Base-by-base conservation (phyloP, 1,140 invertebrate species). In the Anoplolepis gracilipes region DNA sequence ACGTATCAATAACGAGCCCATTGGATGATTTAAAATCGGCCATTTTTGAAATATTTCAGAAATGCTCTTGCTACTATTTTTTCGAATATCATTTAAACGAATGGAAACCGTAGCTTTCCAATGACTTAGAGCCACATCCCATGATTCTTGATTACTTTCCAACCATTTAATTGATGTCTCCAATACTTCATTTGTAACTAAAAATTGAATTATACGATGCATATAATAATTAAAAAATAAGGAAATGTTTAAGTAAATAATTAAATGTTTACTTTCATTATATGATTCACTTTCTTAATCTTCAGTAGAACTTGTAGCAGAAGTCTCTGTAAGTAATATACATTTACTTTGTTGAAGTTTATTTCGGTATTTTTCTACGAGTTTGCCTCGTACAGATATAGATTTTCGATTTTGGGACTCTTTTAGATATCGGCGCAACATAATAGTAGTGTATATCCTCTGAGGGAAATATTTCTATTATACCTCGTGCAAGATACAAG, bases 41-140 rank as follows among this genome's bases (percentile, higher is more conserved):
- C 61, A 64, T 33, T 64, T 64, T 11, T 36, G 2, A 64, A 64
- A 64, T 33, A 33, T 64, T 7, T 64, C 61, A 33, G 61, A 64
- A 64, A 64, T 28, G 7, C 4, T 19, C 30, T 36, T 36, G 11
- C 30, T 28, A 16, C 30, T 25, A 13, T 61, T n/a, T 7, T 64
- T 30, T 64, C 1, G 61, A 33, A 8, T 33, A 16, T 64, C 16
- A 33, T 64, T 64, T 6, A 64, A 16, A 64, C 30, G 30, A 64
- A 64, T 64, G 6, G 61, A 33, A 64, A 28, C 30, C 36, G 61
- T 64, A 64, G 30, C 28, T 64, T 64, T 61, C 57, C 25, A 61
- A 30, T 64, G 30, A 13, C 30, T 64, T 36, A 33, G 13, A 6
- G 36, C 61, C 8, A 36, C 11, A 10, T 61, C 57, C 25, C 25